These are phyloP conservation scores for Cottus gobio DNA, from an alignment of 2,113 vertebrate species.

Conservation along the genomic window DNA sequence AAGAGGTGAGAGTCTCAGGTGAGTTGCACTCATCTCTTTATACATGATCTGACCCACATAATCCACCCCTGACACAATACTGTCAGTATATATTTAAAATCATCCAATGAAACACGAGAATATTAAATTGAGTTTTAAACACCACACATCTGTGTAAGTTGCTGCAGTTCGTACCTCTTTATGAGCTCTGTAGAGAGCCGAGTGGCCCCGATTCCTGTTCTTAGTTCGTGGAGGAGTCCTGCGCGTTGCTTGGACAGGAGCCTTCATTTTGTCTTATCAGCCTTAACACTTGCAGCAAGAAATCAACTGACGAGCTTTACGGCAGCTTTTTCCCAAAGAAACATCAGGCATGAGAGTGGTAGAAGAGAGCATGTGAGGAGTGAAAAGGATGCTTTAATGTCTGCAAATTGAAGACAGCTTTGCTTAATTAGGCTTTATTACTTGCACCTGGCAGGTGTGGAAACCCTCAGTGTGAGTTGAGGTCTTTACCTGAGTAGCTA, in stretches of 20 bases:
- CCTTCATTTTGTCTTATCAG: constrained; percentile 62
- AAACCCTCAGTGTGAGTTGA: constrained; percentile 27
- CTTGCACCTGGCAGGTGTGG: constrained; percentile 50
- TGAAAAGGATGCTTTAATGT: constrained; percentile 48
- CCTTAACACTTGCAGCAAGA: background rate
- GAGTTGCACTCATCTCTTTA: background rate
- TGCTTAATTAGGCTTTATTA: constrained; percentile 61
- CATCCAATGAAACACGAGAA: background rate
- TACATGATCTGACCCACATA: background rate
- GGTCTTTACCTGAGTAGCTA: background rate
- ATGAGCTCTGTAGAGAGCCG: constrained; percentile 60
- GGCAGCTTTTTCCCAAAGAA: background rate
- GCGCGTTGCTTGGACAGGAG: background rate
- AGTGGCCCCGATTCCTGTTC: constrained; percentile 29
- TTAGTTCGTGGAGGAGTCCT: constrained; percentile 16
- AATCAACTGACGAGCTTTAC: background rate
- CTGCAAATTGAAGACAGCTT: constrained; percentile 68
- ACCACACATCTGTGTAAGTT: background rate
- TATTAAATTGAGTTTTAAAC: background rate
- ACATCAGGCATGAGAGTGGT: background rate
- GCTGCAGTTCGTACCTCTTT: constrained; percentile 68
- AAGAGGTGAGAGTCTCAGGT: background rate
- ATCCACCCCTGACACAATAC: no score
- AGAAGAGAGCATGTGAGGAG: background rate
- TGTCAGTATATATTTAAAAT: background rate